Base-by-base conservation (phyloP, 1,140 invertebrate genomes). In the Dermatophagoides farinae region DNA sequence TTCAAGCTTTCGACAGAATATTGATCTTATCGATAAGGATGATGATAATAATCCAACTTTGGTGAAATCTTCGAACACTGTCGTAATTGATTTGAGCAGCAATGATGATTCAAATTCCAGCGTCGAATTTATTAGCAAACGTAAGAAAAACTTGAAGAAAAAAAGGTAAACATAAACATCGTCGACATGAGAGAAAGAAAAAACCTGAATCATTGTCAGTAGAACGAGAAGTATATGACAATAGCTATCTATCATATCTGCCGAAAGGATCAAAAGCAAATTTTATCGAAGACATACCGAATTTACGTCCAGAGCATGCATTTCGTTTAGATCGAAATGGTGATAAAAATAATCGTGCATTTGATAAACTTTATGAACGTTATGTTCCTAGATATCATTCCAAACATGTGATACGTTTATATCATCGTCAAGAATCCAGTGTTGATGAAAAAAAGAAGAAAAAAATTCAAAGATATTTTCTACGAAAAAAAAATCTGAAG, bases 381-480 rank as follows among this genome's bases (percentile, higher is more conserved):
- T 23, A 41, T 14, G 53, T 55, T 37, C 53, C 53, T 22, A 31
- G 23, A 14, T 55, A 55, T 44, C n/a, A n/a, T 5, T 14, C 41
- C 1, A 20, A 25, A 25, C 2, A 41, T 41, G 38, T 44, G 38
- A 41, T 44, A 47, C n/a, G 18, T 20, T 23, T 20, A 9, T 47
- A 18, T 23, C 2, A 8, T 47, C 22, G 46, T 41, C 20, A 40
- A 55, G 11, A 14, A 52, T 52, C 11, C 4, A 5, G 5, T 44
- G 12, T 38, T 55, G 41, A 55, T 20, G 41, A 55, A 55, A 18
- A 31, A 55, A 40, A 55, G 25, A 38, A n/a, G 18, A 55, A 55
- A 44, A 55, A 55, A 23, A 44, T 55, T 20, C 14, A 55, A 55
- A 14, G 53, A 41, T 55, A 55, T 40, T 55, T 55, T 38, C 4